These are phyloP conservation scores for Hyperopisus bebe DNA, from an alignment of 2,113 vertebrate species.

Conservation along the genomic window DNA sequence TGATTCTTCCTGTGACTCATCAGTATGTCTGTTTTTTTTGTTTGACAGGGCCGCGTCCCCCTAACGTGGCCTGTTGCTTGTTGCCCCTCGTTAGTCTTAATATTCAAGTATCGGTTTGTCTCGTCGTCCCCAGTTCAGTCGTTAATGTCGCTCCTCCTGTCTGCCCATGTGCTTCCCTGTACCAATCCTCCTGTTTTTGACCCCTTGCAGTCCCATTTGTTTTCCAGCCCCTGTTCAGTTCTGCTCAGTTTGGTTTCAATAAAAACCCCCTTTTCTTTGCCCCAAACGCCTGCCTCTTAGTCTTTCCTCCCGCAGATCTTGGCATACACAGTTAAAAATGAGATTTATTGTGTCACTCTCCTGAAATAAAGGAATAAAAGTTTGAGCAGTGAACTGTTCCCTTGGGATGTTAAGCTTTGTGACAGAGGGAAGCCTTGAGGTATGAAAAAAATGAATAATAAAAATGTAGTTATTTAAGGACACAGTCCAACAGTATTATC, in stretches of 20 bases:
- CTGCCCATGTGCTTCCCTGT: background rate
- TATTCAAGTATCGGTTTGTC: background rate
- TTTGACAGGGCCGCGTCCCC: no score
- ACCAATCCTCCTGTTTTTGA: background rate
- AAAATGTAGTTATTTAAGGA: slow-evolving; percentile 3
- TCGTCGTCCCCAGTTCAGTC: background rate
- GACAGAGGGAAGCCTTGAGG: background rate
- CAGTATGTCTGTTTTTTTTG: background rate
- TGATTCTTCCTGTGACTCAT: background rate
- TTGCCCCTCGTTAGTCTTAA: background rate
- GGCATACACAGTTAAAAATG: background rate
- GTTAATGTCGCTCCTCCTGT: background rate
- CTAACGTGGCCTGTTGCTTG: background rate
- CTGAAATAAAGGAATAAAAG: background rate
- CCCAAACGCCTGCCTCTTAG: background rate
- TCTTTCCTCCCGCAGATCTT: background rate
- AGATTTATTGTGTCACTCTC: background rate
- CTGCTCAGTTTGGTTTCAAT: background rate
- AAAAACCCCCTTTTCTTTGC: background rate
- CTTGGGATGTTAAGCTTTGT: background rate
- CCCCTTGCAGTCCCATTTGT: background rate
- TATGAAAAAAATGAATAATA: background rate
- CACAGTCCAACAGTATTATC: background rate
- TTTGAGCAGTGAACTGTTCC: background rate
- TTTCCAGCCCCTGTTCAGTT: background rate